These are phyloP conservation scores for Zonotrichia albicollis DNA, from an alignment of 2,797 vertebrate genomes.

Conservation along the genomic window DNA sequence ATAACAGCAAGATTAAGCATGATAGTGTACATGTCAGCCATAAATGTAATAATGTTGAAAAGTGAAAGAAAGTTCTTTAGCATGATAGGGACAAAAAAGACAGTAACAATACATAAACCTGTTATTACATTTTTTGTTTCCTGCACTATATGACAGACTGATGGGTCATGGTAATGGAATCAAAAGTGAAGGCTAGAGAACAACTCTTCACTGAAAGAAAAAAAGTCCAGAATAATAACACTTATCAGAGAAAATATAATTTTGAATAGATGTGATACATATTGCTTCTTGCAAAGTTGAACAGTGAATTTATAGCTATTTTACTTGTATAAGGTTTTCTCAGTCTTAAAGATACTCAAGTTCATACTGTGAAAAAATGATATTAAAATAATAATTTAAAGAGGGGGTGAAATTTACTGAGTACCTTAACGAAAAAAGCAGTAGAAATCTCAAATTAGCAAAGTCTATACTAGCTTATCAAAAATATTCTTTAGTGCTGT, in stretches of 20 bases:
- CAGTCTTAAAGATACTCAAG: background rate
- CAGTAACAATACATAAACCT: background rate
- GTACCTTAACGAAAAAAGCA: background rate
- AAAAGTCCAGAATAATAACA: background rate
- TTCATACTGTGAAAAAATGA: background rate
- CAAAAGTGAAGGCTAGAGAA: background rate
- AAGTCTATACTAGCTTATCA: background rate
- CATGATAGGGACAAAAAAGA: background rate
- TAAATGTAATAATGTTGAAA: background rate
- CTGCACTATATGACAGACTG: background rate
- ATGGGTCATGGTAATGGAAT: background rate
- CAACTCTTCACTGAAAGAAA: background rate
- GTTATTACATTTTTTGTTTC: background rate
- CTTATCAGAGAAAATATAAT: background rate
- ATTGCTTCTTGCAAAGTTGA: background rate
- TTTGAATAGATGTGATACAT: background rate
- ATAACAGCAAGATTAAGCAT: background rate
- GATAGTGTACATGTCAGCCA: background rate
- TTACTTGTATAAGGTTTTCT: background rate
- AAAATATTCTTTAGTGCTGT: background rate
- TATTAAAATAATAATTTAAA: background rate
- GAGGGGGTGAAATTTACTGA: background rate
- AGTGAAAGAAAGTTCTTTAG: background rate
- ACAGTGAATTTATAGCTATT: background rate
- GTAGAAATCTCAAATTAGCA: background rate